Percentiles rank a stretch among this genome's conserved stretches.
Evolutionary conservation across 2,113 vertebrate genomes (phyloP).

Genomic region (Gadus chalcogrammus): DNA sequence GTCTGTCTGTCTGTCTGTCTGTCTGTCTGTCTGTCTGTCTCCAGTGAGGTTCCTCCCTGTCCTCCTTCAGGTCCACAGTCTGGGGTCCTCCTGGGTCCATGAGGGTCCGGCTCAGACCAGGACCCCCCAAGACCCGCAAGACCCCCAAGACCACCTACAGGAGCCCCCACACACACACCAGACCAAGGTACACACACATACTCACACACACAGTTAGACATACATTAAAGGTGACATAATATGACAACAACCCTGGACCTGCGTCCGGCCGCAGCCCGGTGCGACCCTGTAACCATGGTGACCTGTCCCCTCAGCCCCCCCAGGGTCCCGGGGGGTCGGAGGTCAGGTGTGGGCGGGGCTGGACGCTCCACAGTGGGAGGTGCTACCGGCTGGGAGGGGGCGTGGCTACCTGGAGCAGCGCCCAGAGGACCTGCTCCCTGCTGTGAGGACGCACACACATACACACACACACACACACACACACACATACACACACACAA

Average conservation of each 20-base stretch:
- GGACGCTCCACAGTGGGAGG: slow-evolving; percentile 59
- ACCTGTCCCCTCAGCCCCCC: not conserved
- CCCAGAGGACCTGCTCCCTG: slow-evolving; percentile 62
- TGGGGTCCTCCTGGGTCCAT: not conserved
- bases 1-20: not conserved
- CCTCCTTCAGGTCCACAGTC: not conserved
- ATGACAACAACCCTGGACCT: not conserved
- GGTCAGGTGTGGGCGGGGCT: slow-evolving; percentile 54
- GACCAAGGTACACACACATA: slow-evolving; percentile 35
- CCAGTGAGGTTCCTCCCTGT: not conserved
- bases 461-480: slow-evolving; percentile 1
- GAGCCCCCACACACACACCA: slow-evolving; percentile 17
- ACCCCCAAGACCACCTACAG: not conserved
- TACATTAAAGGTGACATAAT: too few species aligned
- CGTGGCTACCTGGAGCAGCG: slow-evolving; percentile 63
- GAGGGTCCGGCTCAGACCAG: not conserved
- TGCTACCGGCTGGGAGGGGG: slow-evolving; percentile 58
- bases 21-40: not conserved
- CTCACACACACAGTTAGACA: not conserved
- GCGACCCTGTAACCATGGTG: not conserved
- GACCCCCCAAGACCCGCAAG: slow-evolving; percentile 47
- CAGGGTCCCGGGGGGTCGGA: slow-evolving; percentile 21
- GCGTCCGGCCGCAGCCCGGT: not conserved
- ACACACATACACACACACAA: not conserved
- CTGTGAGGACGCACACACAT: slow-evolving; percentile 45